Evolutionary conservation across 2,888 invertebrate genomes (phyloP).

Genomic region (Amiota communis): DNA sequence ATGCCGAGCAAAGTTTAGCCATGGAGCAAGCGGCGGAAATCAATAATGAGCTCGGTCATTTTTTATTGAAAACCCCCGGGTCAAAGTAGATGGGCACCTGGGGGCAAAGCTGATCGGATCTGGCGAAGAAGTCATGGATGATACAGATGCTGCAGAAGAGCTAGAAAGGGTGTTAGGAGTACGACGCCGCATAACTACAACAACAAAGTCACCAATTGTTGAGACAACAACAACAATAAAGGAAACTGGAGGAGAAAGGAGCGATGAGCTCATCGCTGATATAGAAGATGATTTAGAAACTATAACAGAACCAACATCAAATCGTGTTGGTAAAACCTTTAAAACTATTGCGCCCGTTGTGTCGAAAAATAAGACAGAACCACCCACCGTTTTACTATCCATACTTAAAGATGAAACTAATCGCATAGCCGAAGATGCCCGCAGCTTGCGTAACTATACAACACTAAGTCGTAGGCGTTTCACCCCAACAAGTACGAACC

Average conservation of each 20-base stretch:
- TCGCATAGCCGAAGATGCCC: constrained; percentile 39
- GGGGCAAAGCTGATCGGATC: constrained; percentile 57
- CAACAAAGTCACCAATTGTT: neutral
- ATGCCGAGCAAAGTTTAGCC: constrained; percentile 42
- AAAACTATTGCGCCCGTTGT: constrained; percentile 37
- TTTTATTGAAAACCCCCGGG: constrained; percentile 70
- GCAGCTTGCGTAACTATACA: constrained; percentile 43
- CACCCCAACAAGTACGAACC: constrained; percentile 1
- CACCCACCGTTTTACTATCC: constrained; percentile 44
- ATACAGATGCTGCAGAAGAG: constrained; percentile 35
- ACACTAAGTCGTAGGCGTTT: constrained; percentile 43
- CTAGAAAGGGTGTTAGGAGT: constrained; percentile 16
- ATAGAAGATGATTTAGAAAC: constrained; percentile 34
- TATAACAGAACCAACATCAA: constrained; percentile 17
- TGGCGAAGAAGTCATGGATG: constrained; percentile 47
- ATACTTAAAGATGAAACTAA: constrained; percentile 36
- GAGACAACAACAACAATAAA: constrained; percentile 16
- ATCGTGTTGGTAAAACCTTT: constrained; percentile 55
- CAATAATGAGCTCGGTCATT: constrained; percentile 59
- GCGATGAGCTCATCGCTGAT: constrained; percentile 37
- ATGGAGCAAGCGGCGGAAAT: constrained; percentile 59
- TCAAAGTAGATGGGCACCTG: constrained; percentile 62
- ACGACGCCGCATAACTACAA: constrained; percentile 20
- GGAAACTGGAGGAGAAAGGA: neutral
- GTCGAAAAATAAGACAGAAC: constrained; percentile 33